phyloP scores from a whole-genome alignment of 1,140 invertebrate genomes.

The Brachionus rotundiformis region DNA sequence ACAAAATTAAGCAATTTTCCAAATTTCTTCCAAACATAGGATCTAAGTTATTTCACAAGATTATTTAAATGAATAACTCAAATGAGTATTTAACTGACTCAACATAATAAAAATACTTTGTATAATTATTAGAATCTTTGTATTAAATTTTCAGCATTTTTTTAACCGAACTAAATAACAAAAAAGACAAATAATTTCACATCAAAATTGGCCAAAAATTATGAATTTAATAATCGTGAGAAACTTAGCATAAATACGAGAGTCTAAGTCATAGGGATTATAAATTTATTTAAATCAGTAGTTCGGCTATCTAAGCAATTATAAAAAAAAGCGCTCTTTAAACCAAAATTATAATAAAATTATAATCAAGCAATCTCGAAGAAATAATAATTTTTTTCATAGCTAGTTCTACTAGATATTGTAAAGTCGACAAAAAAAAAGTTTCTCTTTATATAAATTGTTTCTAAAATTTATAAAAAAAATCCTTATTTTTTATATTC shows the following conservation, averaged over 20 bases:
- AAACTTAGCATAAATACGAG: slow-evolving; percentile 9
- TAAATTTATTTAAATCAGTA: background rate
- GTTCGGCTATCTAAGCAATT: background rate
- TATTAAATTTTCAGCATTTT: too few species aligned
- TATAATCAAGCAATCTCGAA: slow-evolving; percentile 9
- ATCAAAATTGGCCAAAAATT: background rate
- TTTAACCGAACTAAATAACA: too few species aligned
- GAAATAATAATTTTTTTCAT: background rate
- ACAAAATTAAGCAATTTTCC: too few species aligned
- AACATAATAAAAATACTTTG: too few species aligned
- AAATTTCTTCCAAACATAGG: too few species aligned
- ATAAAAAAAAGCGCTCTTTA: slow-evolving; percentile 7
- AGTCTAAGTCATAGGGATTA: background rate
- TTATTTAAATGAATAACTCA: too few species aligned
- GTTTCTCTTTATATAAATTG: slow-evolving; percentile 2
- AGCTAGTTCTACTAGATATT: background rate
- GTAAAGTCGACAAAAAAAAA: slow-evolving; percentile 1
- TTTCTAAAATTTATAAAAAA: slow-evolving; percentile 11
- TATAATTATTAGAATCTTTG: too few species aligned
- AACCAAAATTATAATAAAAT: slow-evolving; percentile 17
- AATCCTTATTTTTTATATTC: too few species aligned
- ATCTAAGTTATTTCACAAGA: too few species aligned
- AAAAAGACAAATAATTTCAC: background rate
- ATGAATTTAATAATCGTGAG: background rate
- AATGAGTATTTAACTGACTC: too few species aligned